A percentile compares a stretch with the other conserved stretches of the same genome.
phyloP scores from a whole-genome alignment of 2,888 invertebrate genomes.

The Hypolimnas misippus region DNA sequence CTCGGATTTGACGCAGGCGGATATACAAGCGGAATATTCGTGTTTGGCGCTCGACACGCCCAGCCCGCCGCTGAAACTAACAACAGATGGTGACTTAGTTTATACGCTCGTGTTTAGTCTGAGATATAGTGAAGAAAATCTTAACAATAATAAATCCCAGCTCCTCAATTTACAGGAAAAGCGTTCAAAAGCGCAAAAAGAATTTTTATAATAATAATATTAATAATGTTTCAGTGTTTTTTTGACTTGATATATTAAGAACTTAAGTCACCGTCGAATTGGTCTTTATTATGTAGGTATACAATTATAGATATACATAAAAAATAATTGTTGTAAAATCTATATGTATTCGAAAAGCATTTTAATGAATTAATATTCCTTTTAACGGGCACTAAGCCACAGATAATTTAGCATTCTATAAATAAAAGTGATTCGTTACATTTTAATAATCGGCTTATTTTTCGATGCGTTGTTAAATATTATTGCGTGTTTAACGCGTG shows the following conservation, averaged over 20 bases:
- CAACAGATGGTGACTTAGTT: conserved; percentile 69
- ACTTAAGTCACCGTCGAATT: no score
- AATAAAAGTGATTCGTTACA: neutral
- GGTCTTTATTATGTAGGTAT: no score
- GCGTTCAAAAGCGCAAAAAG: no score
- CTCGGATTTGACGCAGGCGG: conserved; percentile 71
- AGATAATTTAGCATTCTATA: neutral
- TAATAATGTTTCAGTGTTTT: neutral
- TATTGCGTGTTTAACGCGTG: conserved; percentile 1
- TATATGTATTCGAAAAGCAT: no score
- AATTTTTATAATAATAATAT: neutral
- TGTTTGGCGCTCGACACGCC: conserved; percentile 71
- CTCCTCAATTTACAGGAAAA: no score
- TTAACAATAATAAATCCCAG: no score
- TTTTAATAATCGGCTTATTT: conserved; percentile 1
- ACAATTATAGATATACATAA: no score
- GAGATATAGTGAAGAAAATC: neutral
- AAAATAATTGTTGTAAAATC: no score
- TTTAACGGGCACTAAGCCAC: neutral
- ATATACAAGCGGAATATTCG: conserved; percentile 75
- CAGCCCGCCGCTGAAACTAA: conserved; percentile 67
- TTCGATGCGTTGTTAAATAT: conserved; percentile 1
- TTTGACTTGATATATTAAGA: no score
- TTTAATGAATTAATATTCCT: neutral
- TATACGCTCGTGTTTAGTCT: neutral